Conservation (phyloP, 2,888 invertebrate species). For the Tinea trinotella region DNA sequence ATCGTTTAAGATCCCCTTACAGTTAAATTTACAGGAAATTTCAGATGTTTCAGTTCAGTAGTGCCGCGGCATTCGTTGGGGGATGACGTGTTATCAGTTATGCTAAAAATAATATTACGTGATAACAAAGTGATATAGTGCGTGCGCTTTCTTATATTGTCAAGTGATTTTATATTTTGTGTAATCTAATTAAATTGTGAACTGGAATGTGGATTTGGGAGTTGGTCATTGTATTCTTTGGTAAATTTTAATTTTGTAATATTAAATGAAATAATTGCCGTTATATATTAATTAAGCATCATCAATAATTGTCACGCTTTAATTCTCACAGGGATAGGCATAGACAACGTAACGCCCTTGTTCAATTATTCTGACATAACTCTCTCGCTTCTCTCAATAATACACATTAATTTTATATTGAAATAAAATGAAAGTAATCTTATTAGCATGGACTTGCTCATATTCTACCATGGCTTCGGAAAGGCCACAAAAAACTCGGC, state of each 20-base stretch:
- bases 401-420: too few relatives aligned
- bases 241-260: background rate
- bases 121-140: background rate
- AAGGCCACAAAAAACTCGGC: too few relatives aligned
- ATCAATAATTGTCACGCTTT: too few relatives aligned
- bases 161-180: background rate
- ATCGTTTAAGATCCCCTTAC: background rate
- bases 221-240: background rate
- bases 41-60: background rate
- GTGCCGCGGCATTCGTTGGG: background rate
- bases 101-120: background rate
- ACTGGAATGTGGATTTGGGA: conserved; percentile 6
- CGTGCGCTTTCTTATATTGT: background rate
- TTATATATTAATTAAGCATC: too few relatives aligned
- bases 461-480: too few relatives aligned
- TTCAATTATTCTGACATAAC: too few relatives aligned
- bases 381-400: too few relatives aligned
- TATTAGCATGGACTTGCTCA: too few relatives aligned
- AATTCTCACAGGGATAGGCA: too few relatives aligned
- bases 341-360: too few relatives aligned
- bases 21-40: background rate
- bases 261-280: background rate
- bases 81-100: background rate
- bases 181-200: background rate
- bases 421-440: too few relatives aligned